Evolutionary conservation across 1,140 invertebrate species (phyloP), one percentile per base, ranked within the genome.

Genomic region (Bombus terrestris): DNA sequence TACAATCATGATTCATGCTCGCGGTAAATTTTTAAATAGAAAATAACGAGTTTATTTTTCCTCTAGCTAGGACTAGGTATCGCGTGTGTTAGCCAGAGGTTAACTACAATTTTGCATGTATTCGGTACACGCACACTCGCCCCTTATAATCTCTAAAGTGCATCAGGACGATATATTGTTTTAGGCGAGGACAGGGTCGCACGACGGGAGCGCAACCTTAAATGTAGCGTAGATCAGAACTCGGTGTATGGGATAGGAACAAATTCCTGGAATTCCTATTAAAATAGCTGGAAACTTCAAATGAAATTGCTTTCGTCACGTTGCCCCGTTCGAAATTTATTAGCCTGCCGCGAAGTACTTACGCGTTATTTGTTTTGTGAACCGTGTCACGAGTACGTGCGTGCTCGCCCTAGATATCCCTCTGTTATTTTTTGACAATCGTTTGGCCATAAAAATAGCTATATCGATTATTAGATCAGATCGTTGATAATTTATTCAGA

Each of bases 301-400:
- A 84, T 79, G 75, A 78, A 84, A 84, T 79, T 84, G 82, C 76
- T 84, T 79, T 79, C 75, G 82, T 84, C 76, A 84, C 66, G 43
- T 71, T n/a, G 35, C 12, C 15, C 37, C 3, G 39, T 35, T 62
- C 64, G 35, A 74, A 83, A 79, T 84, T 79, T 84, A 84, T 69
- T 79, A 71, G 32, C 66, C 28, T 25, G 28, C 15, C 35, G 2
- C 8, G 15, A 43, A 43, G 6, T 69, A 4, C n/a, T 43, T 68
- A 15, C 12, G 8, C 10, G 28, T 64, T 53, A n/a, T 81, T 82
- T 75, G n/a, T 37, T 59, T 9, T 10, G n/a, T 3, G n/a, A 41
- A 41, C 10, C 10, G 25, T 71, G 37, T 41, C 43, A 47, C 35
- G 28, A 28, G 15, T 22, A 15, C 2, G 25, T 12, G 13, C 13